Evolutionary conservation across 2,113 vertebrate genomes (phyloP), one percentile per base, ranked within the genome.

Genomic region (Sinocyclocheilus anophthalmus): DNA sequence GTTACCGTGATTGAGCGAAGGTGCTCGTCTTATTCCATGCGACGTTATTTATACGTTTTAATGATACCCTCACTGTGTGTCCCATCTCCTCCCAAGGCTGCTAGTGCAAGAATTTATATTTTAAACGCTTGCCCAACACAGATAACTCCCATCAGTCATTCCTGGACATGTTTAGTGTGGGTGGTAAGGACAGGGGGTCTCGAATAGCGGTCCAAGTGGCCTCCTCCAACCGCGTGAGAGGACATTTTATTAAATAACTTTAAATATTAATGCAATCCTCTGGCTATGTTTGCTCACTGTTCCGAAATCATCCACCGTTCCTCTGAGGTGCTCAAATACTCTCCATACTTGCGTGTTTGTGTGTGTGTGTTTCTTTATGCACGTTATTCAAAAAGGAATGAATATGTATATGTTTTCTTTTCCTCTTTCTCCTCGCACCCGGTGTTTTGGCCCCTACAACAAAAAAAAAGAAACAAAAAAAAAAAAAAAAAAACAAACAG

Each of bases 101-200:
- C 84, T 86, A 82, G 88, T 86, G 81, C 30, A 92, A 88, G 91
- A 87, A 91, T 92, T 84, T 77, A 92, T 90, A 92, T 92, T 92
- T 93, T 59, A 90, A 89, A 91, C 89, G 86, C 90, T 92, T 83
- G 72, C 72, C 86, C 86, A 87, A 78, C 86, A 83, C 83, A 89
- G 87, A 89, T 87, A 82, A 72, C 79, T 88, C 67, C 89, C 89
- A 90, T 91, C 89, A 83, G 88, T 91, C 89, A 92, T 91, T 76
- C 30, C 33, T 53, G 65, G 77, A 90, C 91, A 87, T 91, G 90
- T 90, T 72, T 80, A 86, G 84, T 83, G 84, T 76, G 75, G 77
- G 88, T 85, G 88, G 91, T 72, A 85, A 90, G 85, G 81, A 76
- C 63, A 85, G 85, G 61, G 76, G 82, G 75, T 84, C 63, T 84